A percentile compares a stretch with the other conserved stretches of the same genome.
phyloP scores from a whole-genome alignment of 2,888 invertebrate species.

The Blastobasis adustella region DNA sequence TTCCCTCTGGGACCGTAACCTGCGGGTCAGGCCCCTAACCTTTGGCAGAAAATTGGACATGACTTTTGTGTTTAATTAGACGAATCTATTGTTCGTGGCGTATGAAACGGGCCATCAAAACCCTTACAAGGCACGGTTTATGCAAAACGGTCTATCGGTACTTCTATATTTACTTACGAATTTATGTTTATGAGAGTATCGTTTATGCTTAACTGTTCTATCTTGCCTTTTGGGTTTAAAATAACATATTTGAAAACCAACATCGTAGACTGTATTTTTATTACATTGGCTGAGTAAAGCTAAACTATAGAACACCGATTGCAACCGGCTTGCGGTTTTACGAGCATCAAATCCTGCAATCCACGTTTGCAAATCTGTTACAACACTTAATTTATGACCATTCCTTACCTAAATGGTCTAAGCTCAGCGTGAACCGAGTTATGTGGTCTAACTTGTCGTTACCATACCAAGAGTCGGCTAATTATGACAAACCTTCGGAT shows the following conservation, averaged over 20 bases:
- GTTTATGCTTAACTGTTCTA: too few relatives aligned
- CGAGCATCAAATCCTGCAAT: conserved; percentile 2
- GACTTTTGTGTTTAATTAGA: conserved; percentile 40
- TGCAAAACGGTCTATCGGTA: conserved; percentile 1
- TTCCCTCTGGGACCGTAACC: conserved; percentile 35
- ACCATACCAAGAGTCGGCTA: conserved; percentile 8
- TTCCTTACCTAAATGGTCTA: background rate
- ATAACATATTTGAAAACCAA: too few relatives aligned
- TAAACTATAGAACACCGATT: too few relatives aligned
- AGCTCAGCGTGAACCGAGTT: conserved; percentile 1
- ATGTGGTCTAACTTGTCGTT: conserved; percentile 17
- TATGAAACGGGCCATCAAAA: conserved; percentile 6
- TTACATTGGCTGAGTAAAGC: too few relatives aligned
- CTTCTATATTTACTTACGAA: too few relatives aligned
- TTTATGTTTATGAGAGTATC: too few relatives aligned
- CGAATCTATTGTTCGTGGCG: conserved; percentile 23
- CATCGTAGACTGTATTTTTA: too few relatives aligned
- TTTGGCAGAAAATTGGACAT: conserved; percentile 42
- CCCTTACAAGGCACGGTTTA: conserved; percentile 8
- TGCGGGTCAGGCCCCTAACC: conserved; percentile 34
- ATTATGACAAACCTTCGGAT: conserved; percentile 3
- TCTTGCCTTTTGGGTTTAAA: too few relatives aligned
- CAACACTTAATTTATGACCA: conserved; percentile 5
- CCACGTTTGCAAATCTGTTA: conserved; percentile 4
- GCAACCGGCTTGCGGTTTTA: background rate